A percentile compares a stretch with the other conserved stretches of the same genome.
These are phyloP conservation scores for Enteromius radiatus DNA, from an alignment of 2,797 vertebrate species.

Conservation along the genomic window DNA sequence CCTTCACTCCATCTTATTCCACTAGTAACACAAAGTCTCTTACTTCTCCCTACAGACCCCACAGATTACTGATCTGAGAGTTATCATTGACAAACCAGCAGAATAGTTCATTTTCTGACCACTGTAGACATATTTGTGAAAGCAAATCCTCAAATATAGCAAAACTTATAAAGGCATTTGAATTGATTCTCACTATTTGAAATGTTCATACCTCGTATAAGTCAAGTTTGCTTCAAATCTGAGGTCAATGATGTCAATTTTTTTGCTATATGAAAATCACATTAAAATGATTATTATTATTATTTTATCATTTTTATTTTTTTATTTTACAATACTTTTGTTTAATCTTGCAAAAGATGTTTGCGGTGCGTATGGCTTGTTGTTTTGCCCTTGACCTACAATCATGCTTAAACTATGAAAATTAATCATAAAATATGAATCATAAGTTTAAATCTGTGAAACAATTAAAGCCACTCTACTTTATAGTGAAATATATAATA, in stretches of 20 bases:
- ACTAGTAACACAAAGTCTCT: neutral
- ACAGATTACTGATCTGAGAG: slow-evolving; percentile 18
- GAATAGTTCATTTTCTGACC: slow-evolving; percentile 25
- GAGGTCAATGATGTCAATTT: neutral
- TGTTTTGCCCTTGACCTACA: neutral
- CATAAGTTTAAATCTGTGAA: neutral
- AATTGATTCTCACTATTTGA: neutral
- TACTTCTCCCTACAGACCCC: neutral
- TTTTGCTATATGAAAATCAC: neutral
- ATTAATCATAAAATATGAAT: neutral
- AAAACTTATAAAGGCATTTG: neutral
- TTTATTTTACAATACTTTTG: neutral
- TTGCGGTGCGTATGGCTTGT: neutral
- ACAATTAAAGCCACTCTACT: neutral
- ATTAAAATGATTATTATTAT: too few species aligned
- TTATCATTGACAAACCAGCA: slow-evolving; percentile 1
- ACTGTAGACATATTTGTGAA: neutral
- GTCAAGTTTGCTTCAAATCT: neutral
- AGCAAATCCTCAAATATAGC: neutral
- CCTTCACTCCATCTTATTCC: neutral
- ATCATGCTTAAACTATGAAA: neutral
- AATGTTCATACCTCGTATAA: neutral
- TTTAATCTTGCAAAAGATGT: neutral
- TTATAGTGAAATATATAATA: too few species aligned
- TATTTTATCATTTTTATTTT: too few species aligned